Base-by-base conservation (phyloP, 2,797 vertebrate genomes). In the Toxotes lorentzi region DNA sequence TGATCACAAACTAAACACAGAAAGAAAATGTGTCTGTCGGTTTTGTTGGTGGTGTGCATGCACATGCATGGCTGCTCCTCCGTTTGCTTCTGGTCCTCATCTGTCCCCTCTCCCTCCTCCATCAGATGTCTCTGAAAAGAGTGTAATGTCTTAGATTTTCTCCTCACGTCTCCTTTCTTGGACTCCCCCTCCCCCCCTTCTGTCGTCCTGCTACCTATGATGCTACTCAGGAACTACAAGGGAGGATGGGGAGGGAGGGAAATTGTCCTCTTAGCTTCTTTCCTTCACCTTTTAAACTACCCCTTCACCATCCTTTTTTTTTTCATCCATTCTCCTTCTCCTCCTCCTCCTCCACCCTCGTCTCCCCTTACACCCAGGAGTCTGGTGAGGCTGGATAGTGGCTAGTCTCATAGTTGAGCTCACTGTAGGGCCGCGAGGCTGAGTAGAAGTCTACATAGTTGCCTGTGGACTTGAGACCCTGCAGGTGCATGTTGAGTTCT, bases 401-500 rank as follows among this genome's bases (percentile, higher is more conserved):
- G 95, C 98, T 99, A 87, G 98, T 99, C 96, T 99, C 98, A 69
- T 99, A 99, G 96, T 99, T 99, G 93, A 99, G 97, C 97, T 99
- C 98, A 70, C 98, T 99, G 96, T 99, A 99, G 86, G 98, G 98
- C 85, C 98, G 97, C 51, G 98, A 98, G 51, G 98, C 98, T 5
- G 98, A 99, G 94, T 99, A 99, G 96, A 99, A 99, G 96, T 99
- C 98, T 77, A 99, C 98, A 5, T 99, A 99, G 94, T 99, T 99
- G 92, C 98, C 98, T 0, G 98, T 99, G 95, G 98, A 99, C 94
- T 99, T 99, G 91, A 99, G 97, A 93, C 98, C 98, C 95, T 92
- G 90, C 71, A 99, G 97, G 93, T 99, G 97, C 97, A 99, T 98
- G 95, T 96, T 98, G 93, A 97, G 96, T 73, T 99, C 98, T 60